A percentile compares a stretch with the other conserved stretches of the same genome.
Evolutionary conservation across 2,113 vertebrate genomes (phyloP).

Genomic region (Actenoides hombroni): DNA sequence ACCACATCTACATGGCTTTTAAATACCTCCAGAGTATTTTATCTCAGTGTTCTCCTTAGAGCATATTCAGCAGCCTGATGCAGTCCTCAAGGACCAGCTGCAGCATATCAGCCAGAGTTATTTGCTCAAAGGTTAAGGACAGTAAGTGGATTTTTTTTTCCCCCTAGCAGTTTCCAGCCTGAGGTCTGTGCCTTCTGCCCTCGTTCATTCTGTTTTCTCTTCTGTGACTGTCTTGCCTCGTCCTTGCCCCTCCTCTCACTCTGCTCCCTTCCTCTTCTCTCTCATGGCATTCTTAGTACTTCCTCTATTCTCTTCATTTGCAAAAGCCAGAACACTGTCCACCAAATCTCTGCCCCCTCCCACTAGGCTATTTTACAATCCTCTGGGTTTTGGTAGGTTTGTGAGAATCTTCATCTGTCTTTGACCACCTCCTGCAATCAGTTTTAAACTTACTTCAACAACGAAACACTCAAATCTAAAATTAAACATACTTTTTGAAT

Average conservation of each 20-base stretch:
- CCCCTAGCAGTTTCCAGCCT: neutral
- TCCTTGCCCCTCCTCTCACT: neutral
- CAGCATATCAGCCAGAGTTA: neutral
- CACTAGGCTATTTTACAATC: neutral
- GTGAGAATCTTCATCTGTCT: neutral
- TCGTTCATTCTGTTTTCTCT: neutral
- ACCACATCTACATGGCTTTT: neutral
- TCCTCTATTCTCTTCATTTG: neutral
- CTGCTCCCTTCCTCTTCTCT: neutral
- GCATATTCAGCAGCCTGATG: neutral
- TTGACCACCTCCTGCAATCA: neutral
- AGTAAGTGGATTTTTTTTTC: neutral
- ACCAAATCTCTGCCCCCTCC: neutral
- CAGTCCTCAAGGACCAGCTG: neutral
- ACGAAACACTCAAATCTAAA: neutral
- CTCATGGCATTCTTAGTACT: neutral
- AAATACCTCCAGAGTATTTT: neutral
- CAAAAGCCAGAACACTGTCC: neutral
- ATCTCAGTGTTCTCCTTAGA: neutral
- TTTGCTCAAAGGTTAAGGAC: neutral
- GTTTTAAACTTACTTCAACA: neutral
- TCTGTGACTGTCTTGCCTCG: neutral
- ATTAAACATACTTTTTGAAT: neutral
- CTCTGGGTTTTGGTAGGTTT: neutral
- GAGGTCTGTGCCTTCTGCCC: neutral